Evolutionary conservation across 2,797 vertebrate species (phyloP).

Genomic region (Clarias laeviceps): DNA sequence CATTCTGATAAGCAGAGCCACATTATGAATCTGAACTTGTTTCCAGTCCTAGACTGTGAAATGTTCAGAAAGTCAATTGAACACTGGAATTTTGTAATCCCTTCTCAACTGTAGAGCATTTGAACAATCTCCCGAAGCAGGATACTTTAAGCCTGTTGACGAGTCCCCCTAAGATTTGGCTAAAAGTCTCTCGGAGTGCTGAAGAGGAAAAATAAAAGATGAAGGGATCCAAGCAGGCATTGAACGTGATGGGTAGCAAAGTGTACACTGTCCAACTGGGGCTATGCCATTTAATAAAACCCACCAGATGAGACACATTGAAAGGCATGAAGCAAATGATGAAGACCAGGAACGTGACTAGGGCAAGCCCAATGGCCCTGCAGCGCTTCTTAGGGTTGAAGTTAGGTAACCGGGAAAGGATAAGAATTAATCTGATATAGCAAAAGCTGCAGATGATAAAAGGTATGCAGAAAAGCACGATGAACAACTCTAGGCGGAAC

Average conservation of each 20-base stretch:
- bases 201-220: constrained; percentile 78
- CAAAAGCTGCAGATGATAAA: constrained; percentile 75
- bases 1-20: not conserved
- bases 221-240: constrained; percentile 72
- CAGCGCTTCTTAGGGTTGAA: constrained; percentile 62
- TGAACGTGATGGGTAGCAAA: constrained; percentile 71
- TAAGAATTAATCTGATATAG: constrained; percentile 75
- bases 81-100: constrained; percentile 43
- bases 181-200: constrained; percentile 56
- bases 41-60: not conserved
- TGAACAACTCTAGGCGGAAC: constrained; percentile 68
- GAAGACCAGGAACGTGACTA: constrained; percentile 72
- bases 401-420: constrained; percentile 64
- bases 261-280: constrained; percentile 66
- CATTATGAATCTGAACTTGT: not conserved
- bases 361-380: constrained; percentile 69
- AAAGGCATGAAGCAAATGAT: constrained; percentile 73
- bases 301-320: constrained; percentile 72
- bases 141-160: not conserved
- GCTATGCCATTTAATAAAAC: constrained; percentile 59
- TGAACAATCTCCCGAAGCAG: constrained; percentile 24
- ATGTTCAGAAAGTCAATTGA: not conserved
- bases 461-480: constrained; percentile 74
- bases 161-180: constrained; percentile 33
- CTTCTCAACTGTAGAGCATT: constrained; percentile 38